A percentile compares a stretch with the other conserved stretches of the same genome.
Conservation (phyloP, 2,797 vertebrate genomes). For the Leucoraja ocellata region DNA sequence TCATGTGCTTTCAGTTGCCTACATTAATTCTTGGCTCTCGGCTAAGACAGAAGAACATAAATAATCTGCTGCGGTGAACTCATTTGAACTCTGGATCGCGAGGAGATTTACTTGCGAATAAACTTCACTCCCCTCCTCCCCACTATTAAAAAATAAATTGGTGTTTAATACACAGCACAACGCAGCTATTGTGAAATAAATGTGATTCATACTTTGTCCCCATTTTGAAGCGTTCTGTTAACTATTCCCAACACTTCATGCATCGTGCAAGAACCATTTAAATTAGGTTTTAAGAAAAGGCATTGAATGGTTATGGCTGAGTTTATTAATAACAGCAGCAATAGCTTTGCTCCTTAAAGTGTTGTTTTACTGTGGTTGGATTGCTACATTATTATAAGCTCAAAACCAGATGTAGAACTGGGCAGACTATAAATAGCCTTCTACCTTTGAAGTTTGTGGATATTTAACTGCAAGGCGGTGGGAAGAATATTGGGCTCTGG, state of each 20-base stretch:
- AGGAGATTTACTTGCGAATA: not conserved
- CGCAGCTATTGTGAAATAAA: not conserved
- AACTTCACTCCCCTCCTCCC: not conserved
- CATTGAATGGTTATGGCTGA: not conserved
- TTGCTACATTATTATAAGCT: not conserved
- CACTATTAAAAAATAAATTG: not conserved
- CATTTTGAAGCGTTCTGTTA: not conserved
- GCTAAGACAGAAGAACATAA: not conserved
- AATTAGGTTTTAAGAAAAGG: not conserved
- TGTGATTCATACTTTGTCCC: not conserved
- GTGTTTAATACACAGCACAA: not conserved
- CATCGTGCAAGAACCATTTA: not conserved
- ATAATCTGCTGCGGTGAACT: not conserved
- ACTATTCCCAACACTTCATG: not conserved
- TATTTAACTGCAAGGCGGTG: not conserved
- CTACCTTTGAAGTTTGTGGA: not conserved
- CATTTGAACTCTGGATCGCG: not conserved
- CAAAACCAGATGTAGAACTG: not conserved
- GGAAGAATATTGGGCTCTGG: too few species aligned
- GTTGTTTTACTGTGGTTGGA: not conserved
- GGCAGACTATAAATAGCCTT: not conserved
- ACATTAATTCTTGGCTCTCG: slow-evolving; percentile 4
- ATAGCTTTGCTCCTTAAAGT: slow-evolving; percentile 2
- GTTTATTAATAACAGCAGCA: not conserved
- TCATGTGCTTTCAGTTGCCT: not conserved